These are phyloP conservation scores for Desoria tigrina DNA, from an alignment of 2,888 invertebrate genomes.

Conservation along the genomic window DNA sequence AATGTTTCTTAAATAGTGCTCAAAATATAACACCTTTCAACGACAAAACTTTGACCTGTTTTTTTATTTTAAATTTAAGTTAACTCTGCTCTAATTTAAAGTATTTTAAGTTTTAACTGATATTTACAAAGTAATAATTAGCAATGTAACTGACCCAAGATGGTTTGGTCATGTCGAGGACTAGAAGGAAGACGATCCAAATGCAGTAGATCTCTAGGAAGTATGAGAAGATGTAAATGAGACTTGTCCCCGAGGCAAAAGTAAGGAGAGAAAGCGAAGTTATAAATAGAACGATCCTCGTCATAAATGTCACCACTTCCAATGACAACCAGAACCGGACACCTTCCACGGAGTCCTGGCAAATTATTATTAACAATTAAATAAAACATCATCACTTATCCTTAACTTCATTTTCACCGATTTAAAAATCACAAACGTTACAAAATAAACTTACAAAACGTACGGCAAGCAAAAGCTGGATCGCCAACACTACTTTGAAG, in stretches of 20 bases:
- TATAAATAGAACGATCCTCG: not conserved
- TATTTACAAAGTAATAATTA: too few relatives aligned
- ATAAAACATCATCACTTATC: too few relatives aligned
- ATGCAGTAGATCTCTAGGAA: not conserved
- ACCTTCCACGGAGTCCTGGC: not conserved
- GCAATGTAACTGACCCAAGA: slow-evolving; percentile 1
- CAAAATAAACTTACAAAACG: not conserved
- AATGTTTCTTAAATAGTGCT: too few relatives aligned
- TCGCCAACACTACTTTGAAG: not conserved
- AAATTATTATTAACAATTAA: too few relatives aligned
- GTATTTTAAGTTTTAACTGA: too few relatives aligned
- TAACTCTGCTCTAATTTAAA: too few relatives aligned
- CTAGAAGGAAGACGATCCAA: not conserved
- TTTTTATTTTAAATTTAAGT: too few relatives aligned
- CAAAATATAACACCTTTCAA: too few relatives aligned
- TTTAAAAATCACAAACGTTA: too few relatives aligned
- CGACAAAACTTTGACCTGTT: too few relatives aligned
- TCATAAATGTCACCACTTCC: not conserved
- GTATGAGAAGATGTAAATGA: not conserved
- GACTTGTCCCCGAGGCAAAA: not conserved
- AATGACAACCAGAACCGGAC: not conserved
- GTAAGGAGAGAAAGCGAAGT: not conserved
- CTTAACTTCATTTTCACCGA: too few relatives aligned
- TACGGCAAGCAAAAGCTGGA: not conserved
- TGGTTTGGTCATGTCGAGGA: not conserved